These are phyloP conservation scores for Xanthia togata DNA, from an alignment of 2,888 invertebrate genomes.

Conservation along the genomic window DNA sequence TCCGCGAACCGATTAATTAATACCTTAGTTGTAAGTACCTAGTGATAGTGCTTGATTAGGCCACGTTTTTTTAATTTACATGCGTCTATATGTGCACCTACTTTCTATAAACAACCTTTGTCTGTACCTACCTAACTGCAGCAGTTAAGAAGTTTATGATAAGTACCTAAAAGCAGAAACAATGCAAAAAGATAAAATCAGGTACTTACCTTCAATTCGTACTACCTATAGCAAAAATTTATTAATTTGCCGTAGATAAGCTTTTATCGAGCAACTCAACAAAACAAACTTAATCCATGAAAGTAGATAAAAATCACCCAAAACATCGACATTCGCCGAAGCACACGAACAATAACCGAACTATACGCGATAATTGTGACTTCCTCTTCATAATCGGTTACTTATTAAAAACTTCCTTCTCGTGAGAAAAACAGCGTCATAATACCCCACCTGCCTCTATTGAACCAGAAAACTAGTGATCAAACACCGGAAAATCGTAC, in stretches of 20 bases:
- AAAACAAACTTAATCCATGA: constrained; percentile 21
- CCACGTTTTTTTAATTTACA: no score
- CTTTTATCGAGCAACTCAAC: constrained; percentile 4
- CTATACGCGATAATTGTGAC: constrained; percentile 76
- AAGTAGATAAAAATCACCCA: constrained; percentile 43
- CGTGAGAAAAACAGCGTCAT: constrained; percentile 85
- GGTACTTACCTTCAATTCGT: neutral
- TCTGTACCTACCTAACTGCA: neutral
- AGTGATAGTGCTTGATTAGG: neutral
- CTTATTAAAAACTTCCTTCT: constrained; percentile 81
- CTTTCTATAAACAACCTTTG: neutral
- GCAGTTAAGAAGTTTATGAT: neutral
- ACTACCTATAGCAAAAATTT: constrained; percentile 11
- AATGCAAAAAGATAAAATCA: neutral
- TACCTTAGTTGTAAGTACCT: neutral
- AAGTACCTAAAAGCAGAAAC: neutral
- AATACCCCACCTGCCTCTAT: constrained; percentile 83
- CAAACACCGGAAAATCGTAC: constrained; percentile 89
- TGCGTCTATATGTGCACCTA: neutral
- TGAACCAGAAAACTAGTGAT: constrained; percentile 86
- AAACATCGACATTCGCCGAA: constrained; percentile 60
- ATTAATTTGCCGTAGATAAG: constrained; percentile 7
- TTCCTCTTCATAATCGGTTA: constrained; percentile 80
- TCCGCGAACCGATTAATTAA: no score
- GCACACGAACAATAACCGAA: constrained; percentile 67